phyloP scores from a whole-genome alignment of 2,797 vertebrate species.

The Lateolabrax maculatus region DNA sequence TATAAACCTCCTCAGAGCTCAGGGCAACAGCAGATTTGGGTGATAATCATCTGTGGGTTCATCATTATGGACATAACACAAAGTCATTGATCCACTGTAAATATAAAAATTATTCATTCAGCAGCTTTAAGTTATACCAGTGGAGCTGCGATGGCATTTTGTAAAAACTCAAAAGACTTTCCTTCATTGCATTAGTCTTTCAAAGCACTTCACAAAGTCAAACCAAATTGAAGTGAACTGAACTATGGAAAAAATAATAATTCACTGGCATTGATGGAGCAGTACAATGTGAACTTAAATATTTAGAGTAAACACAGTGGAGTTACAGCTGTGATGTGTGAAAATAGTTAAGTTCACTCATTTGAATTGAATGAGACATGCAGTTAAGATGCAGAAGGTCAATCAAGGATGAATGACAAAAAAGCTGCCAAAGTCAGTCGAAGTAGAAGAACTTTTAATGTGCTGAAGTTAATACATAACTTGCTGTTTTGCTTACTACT shows the following conservation, averaged over 20 bases:
- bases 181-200: neutral
- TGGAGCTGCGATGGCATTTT: neutral
- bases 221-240: conserved; percentile 13
- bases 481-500: conserved; percentile 11
- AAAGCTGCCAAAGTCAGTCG: neutral
- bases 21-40: neutral
- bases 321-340: neutral
- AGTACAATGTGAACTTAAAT: neutral
- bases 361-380: neutral
- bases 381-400: neutral
- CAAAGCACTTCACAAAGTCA: conserved; percentile 15
- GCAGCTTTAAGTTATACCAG: neutral
- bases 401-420: neutral
- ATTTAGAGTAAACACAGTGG: conserved; percentile 7
- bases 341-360: conserved; percentile 1
- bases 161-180: neutral
- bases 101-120: neutral
- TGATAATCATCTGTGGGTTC: neutral
- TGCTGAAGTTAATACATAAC: neutral
- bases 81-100: neutral
- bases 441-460: neutral
- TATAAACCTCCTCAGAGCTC: no score
- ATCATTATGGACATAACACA: neutral
- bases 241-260: conserved; percentile 14
- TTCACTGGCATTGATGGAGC: neutral